Evolutionary conservation across 2,113 vertebrate species (phyloP), one percentile per base, ranked within the genome.

Genomic region (Tragelaphus strepsiceros): DNA sequence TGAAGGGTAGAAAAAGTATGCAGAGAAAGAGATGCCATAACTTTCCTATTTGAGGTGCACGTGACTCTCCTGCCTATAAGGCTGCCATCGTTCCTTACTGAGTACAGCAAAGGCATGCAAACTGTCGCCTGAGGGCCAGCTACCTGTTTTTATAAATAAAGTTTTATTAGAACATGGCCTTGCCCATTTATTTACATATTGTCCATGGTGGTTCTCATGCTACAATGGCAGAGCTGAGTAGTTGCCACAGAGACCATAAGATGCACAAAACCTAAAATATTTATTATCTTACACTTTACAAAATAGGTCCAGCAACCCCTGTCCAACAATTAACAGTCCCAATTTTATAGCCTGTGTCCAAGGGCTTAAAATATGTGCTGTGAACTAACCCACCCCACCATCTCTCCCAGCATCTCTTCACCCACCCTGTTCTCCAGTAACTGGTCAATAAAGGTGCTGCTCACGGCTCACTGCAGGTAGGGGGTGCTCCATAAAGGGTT

Each of bases 11-110:
- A n/a, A 7, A 6, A n/a, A 6, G 19, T 2, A 4, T 16, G 16
- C 46, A 51, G 19, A 46, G 43, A 26, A 32, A 28, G 51, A 58
- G 43, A 9, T 2, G 16, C 11, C 1, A 0, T 1, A 2, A 2
- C 32, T 30, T 32, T 19, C n/a, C 0, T 5, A 1, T 13, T 7
- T 32, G 39, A 30, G 28, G 17, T 4, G 3, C 14, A 0, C 2
- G 51, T 1, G 21, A 7, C 16, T 26, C 17, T 51, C 93, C 91
- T 58, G 16, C 43, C 62, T 32, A 0, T 7, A 21, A 53, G 26
- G 56, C 80, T 10, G 26, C 49, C 7, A 0, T 4, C 22, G 3
- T 11, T 46, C 90, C 53, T 51, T 28, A 9, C 32, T 15, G 56
- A 56, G 11, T 5, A 9, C 32, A 12, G 17, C 84, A 22, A 61